Percentiles rank a stretch among this genome's conserved stretches.
Conservation (phyloP, 2,113 vertebrate genomes). For the Phocoena sinus region DNA sequence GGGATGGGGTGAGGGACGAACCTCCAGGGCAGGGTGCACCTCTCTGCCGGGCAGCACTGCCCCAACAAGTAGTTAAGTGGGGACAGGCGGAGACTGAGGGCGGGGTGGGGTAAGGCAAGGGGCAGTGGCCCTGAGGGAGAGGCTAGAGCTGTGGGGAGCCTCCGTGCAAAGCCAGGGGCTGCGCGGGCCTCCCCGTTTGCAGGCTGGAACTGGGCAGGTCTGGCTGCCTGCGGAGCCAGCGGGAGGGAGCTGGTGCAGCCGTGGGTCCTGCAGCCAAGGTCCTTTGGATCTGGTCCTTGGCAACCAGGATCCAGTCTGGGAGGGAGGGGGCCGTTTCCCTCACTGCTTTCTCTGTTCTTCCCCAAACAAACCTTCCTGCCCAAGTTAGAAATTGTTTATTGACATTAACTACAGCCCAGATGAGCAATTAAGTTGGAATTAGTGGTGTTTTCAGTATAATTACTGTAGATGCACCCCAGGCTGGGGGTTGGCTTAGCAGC, state of each 20-base stretch:
- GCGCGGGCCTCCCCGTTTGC: fast-evolving
- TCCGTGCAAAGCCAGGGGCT: too few species aligned
- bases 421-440: conserved; percentile 74
- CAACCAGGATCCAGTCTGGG: fast-evolving
- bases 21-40: fast-evolving
- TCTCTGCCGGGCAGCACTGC: conserved; percentile 34
- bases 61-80: conserved; percentile 56
- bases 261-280: background rate
- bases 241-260: background rate
- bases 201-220: background rate
- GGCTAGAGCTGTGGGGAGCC: background rate
- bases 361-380: background rate
- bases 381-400: background rate
- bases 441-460: conserved; percentile 54
- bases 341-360: background rate
- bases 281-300: background rate
- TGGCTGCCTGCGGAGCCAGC: too few species aligned
- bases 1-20: background rate
- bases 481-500: conserved; percentile 64
- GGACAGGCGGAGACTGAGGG: background rate
- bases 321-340: background rate
- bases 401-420: conserved; percentile 55
- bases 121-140: background rate
- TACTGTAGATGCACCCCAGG: conserved; percentile 5
- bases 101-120: background rate